phyloP scores from a whole-genome alignment of 2,888 invertebrate species.

The Ischnura elegans region DNA sequence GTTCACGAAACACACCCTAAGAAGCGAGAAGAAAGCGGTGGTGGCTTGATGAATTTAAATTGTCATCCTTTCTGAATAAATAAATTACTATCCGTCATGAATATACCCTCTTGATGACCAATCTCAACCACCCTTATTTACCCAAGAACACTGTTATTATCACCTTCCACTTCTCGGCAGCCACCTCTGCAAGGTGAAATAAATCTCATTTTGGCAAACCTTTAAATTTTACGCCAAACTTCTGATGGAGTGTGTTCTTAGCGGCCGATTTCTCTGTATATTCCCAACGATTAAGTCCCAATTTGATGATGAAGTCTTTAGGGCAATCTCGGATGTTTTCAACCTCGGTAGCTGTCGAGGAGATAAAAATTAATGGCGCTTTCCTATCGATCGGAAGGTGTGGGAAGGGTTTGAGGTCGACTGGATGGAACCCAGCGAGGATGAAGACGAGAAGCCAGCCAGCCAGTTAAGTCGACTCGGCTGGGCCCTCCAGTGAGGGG shows the following conservation, averaged over 20 bases:
- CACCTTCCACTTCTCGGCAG: neutral
- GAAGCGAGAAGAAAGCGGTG: too few species aligned
- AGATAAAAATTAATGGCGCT: constrained; percentile 43
- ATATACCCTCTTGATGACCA: neutral
- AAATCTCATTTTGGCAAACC: constrained; percentile 11
- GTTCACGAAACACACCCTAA: too few species aligned
- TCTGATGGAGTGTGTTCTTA: neutral
- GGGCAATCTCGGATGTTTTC: constrained; percentile 41
- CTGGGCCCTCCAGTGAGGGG: neutral
- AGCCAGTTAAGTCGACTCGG: neutral
- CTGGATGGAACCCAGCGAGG: neutral
- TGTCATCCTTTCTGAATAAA: neutral
- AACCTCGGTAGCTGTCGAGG: constrained; percentile 55
- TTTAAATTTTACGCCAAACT: neutral
- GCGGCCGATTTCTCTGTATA: neutral
- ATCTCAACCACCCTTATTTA: neutral
- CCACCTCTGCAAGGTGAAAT: neutral
- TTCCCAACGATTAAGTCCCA: constrained; percentile 57
- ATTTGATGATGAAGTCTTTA: constrained; percentile 49
- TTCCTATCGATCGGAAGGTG: neutral
- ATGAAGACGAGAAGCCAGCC: neutral
- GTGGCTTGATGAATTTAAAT: too few species aligned
- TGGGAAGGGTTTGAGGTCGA: neutral
- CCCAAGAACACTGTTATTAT: neutral
- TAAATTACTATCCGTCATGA: neutral